Evolutionary conservation across 2,888 invertebrate genomes (phyloP).

Genomic region (Orthonychiurus folsomi): DNA sequence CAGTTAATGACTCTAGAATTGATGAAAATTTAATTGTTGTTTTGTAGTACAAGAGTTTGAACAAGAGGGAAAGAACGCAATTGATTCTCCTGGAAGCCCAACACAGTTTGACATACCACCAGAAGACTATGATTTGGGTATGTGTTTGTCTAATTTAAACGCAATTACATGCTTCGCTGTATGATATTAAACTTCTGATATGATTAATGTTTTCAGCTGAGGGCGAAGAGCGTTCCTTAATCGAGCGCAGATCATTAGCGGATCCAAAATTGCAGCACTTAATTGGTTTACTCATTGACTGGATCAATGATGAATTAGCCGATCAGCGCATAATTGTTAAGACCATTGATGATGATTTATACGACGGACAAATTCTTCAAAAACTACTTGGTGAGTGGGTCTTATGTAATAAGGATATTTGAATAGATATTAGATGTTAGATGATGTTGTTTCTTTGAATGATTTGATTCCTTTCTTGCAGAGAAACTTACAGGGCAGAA

Average conservation of each 20-base stretch:
- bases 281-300: constrained; percentile 79
- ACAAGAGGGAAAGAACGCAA: constrained; percentile 90
- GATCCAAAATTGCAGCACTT: constrained; percentile 79
- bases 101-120: constrained; percentile 78
- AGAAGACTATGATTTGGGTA: constrained; percentile 83
- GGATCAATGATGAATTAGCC: constrained; percentile 97
- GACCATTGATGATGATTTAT: constrained; percentile 90
- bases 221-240: constrained; percentile 92
- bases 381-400: constrained; percentile 53
- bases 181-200: background rate
- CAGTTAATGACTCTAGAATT: too few relatives aligned
- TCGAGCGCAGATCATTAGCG: constrained; percentile 77
- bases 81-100: constrained; percentile 91
- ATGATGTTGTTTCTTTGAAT: background rate
- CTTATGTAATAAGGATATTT: background rate
- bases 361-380: constrained; percentile 85
- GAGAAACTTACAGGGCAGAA: constrained; percentile 81
- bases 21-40: too few relatives aligned
- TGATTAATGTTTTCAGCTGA: constrained; percentile 58
- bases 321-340: constrained; percentile 94
- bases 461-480: constrained; percentile 36
- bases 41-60: constrained; percentile 81
- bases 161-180: background rate
- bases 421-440: background rate
- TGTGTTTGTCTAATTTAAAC: constrained; percentile 41